A percentile compares a stretch with the other conserved stretches of the same genome.
Conservation (phyloP, 2,888 invertebrate genomes). For the Dynastes hyllus region DNA sequence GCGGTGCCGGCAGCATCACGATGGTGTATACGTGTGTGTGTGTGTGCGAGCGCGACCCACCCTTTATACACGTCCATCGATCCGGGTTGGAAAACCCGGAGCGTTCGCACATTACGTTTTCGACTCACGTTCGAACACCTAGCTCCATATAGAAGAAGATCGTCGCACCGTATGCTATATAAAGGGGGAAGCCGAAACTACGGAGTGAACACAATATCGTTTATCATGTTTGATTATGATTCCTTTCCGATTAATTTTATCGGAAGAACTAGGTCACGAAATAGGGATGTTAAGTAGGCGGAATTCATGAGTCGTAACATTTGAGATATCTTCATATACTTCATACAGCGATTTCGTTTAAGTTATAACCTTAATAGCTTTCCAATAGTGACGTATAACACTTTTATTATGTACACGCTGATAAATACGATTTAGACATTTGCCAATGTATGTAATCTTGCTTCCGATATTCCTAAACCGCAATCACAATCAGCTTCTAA, state of each 20-base stretch:
- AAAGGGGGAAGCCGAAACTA: background rate
- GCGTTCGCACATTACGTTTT: constrained; percentile 64
- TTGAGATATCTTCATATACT: constrained; percentile 16
- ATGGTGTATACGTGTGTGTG: constrained; percentile 41
- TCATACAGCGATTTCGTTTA: background rate
- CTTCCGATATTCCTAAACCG: no score
- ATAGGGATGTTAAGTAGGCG: constrained; percentile 2
- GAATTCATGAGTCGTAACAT: constrained; percentile 21
- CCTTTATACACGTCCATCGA: constrained; percentile 59
- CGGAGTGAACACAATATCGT: constrained; percentile 40
- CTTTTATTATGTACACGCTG: background rate
- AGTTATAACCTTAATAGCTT: constrained; percentile 11
- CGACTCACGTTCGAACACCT: constrained; percentile 68
- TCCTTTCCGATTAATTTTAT: constrained; percentile 39
- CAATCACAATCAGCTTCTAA: no score
- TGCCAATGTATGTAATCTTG: no score
- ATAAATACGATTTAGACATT: no score
- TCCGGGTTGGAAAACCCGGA: constrained; percentile 50
- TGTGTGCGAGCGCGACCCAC: constrained; percentile 55
- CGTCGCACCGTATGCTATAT: constrained; percentile 3
- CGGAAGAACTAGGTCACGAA: constrained; percentile 19
- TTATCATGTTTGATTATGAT: constrained; percentile 45
- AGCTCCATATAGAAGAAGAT: constrained; percentile 56
- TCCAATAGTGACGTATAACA: background rate
- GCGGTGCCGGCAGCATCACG: constrained; percentile 44